Evolutionary conservation across 2,113 vertebrate species (phyloP), one percentile per base, ranked within the genome.

Genomic region (Catharus minimus): DNA sequence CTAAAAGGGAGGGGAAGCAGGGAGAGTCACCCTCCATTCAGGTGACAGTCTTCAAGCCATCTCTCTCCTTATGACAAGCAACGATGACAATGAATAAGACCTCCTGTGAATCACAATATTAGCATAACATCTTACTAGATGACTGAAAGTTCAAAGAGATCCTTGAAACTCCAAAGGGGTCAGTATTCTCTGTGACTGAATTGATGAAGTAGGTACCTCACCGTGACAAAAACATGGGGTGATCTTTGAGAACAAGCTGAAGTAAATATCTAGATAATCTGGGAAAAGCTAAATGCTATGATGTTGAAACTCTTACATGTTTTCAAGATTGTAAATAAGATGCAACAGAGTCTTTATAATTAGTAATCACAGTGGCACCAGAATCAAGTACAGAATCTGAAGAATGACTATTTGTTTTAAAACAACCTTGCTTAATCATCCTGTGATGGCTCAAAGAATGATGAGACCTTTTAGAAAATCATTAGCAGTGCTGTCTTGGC

Each of bases 401-500:
- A 86, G 77, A 92, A 94, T 58, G 16, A 61, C 83, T 94, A 88
- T 91, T 95, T 96, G 71, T 95, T 95, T 93, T 93, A 94, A 93
- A 94, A 93, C 81, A 93, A 76, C 50, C 74, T 93, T 95, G 58
- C 67, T 92, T 94, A 95, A 96, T 94, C 88, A 92, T 90, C 83
- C 46, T 49, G 22, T 86, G 77, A 89, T 92, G 7, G 0, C 50
- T 88, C 38, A 76, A 79, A 95, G 88, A 95, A 84, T 87, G 83
- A 94, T 94, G 93, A 95, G 93, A 96, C 92, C 77, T 95, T 95
- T 95, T 86, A 94, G 78, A 93, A 96, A 93, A 95, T 93, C 90
- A 94, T 92, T 95, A 95, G 62, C 55, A 58, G n/a, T 57, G 58
- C 26, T 82, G 55, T 46, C 83, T 90, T 82, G 93, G 92, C 69